These are phyloP conservation scores for Triplophysa rosa DNA, from an alignment of 2,113 vertebrate species.

Conservation along the genomic window DNA sequence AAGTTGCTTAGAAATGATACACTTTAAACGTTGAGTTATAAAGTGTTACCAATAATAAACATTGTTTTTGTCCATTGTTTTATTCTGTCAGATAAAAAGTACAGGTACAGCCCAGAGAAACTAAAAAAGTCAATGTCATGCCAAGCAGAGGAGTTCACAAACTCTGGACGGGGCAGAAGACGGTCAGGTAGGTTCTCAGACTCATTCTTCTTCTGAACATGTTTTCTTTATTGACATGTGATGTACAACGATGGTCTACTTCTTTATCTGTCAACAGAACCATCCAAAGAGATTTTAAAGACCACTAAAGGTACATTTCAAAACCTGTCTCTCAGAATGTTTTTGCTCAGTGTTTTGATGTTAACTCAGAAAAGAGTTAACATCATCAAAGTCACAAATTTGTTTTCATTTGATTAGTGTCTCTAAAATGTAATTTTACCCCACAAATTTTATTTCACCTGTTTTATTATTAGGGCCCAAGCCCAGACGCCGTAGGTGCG, in stretches of 20 bases:
- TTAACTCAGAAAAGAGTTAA: too few relatives aligned
- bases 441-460: too few relatives aligned
- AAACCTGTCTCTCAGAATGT: not conserved
- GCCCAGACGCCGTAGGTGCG: too few relatives aligned
- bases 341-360: too few relatives aligned
- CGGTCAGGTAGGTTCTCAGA: conserved; percentile 76
- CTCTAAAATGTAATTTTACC: too few relatives aligned
- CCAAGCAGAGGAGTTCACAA: conserved; percentile 69
- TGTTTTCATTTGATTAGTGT: not conserved
- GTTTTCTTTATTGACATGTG: not conserved
- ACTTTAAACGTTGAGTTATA: too few relatives aligned
- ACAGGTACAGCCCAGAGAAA: conserved; percentile 79
- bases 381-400: not conserved
- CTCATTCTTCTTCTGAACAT: not conserved
- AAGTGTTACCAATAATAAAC: too few relatives aligned
- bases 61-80: not conserved
- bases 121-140: conserved; percentile 80
- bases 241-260: not conserved
- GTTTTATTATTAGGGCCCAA: too few relatives aligned
- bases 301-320: conserved; percentile 60
- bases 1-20: too few relatives aligned
- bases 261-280: conserved; percentile 68
- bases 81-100: conserved; percentile 60
- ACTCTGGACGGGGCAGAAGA: conserved; percentile 66
- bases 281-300: conserved; percentile 69